Conservation (phyloP, 2,113 vertebrate genomes). For the Cettia cetti region DNA sequence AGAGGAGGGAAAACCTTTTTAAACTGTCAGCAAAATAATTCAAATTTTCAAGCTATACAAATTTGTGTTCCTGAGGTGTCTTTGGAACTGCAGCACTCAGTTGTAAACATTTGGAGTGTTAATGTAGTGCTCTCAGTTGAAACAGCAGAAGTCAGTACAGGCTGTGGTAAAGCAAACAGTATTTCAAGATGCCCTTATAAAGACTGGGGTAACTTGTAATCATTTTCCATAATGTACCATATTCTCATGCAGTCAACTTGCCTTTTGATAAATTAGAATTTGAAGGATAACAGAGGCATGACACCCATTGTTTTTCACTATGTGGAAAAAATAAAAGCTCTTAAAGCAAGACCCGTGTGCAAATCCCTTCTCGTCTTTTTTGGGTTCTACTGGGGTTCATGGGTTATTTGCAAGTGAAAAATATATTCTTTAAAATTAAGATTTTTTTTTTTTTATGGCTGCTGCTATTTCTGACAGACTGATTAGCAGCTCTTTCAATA, state of each 20-base stretch:
- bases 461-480: slow-evolving; percentile 24
- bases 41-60: neutral
- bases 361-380: neutral
- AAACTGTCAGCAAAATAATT: neutral
- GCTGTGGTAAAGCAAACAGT: neutral
- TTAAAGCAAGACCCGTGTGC: neutral
- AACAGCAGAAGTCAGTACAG: neutral
- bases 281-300: neutral
- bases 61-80: neutral
- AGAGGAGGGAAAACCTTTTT: neutral
- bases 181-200: neutral
- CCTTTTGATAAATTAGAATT: neutral
- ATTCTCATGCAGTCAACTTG: neutral
- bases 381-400: neutral
- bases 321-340: neutral
- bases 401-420: neutral
- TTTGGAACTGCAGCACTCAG: neutral
- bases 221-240: neutral
- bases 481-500: slow-evolving; percentile 25
- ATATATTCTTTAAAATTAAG: neutral
- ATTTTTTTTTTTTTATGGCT: neutral
- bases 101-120: neutral
- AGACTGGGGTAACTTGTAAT: neutral
- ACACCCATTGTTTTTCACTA: neutral
- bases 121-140: neutral